Conservation (phyloP, 2,113 vertebrate genomes). For the Megaceryle maxima region DNA sequence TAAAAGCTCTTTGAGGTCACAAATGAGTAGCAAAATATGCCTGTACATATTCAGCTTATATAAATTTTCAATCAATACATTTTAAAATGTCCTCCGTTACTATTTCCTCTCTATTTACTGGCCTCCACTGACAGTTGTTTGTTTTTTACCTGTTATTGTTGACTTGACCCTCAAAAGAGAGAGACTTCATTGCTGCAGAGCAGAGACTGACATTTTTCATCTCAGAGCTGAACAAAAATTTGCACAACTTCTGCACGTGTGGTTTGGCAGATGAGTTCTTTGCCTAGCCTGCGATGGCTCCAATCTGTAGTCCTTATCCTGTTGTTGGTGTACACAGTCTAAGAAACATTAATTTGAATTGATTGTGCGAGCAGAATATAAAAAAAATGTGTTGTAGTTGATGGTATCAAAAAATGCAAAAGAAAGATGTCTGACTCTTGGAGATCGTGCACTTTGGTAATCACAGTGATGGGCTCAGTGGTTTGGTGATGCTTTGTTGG, state of each 20-base stretch:
- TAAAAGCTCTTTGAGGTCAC: constrained; percentile 26
- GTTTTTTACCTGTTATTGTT: neutral
- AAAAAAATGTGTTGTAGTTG: neutral
- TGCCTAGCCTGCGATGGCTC: neutral
- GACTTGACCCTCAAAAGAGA: neutral
- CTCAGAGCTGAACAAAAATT: neutral
- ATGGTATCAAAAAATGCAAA: neutral
- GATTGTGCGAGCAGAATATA: neutral
- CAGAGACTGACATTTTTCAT: neutral
- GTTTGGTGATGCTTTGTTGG: neutral
- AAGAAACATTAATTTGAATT: neutral
- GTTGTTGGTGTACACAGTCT: neutral
- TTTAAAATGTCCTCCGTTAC: neutral
- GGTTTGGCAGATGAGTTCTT: neutral
- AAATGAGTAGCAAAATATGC: neutral
- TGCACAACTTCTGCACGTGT: neutral
- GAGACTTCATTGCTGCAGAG: neutral
- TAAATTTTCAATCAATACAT: neutral
- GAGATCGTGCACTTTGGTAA: neutral
- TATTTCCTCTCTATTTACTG: neutral
- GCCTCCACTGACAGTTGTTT: neutral
- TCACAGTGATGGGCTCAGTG: neutral
- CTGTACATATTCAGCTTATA: neutral
- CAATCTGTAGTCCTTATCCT: neutral
- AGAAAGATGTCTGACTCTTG: neutral